Base-by-base conservation (phyloP, 2,797 vertebrate species). In the Lacerta viridis region DNA sequence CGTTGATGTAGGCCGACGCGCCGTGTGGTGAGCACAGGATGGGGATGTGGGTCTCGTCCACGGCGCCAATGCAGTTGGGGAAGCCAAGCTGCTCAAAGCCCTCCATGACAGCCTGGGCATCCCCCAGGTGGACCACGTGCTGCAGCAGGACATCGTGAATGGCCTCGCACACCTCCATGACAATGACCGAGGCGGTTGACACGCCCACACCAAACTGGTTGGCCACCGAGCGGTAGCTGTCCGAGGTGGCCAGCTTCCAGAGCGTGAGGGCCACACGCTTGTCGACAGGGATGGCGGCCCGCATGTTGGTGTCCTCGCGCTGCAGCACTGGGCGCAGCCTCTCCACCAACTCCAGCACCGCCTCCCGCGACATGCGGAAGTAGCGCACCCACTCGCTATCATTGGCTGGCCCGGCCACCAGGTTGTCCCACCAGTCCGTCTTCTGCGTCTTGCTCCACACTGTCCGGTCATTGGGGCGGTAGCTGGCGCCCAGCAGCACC, bases 281-380 rank as follows among this genome's bases (percentile, higher is more conserved):
- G 66, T 87, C 85, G 66, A 87, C 85, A 1, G 85, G 85, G 85
- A 87, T 87, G 33, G 85, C 85, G 0, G 85, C 77, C 0, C 85
- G 85, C 85, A 87, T 87, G 85, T 87, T 87, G 66, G 85, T 87
- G 68, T 87, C 85, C 59, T 87, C 85, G 0, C 85, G 85, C 77
- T 80, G 85, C 77, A 87, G 85, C 77, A 87, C 85, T 0, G 85
- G 85, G 33, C 85, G 85, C 77, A 87, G 46, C 85, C 29, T 41
- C 77, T 87, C 85, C 0, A 59, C 85, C 78, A 87, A 68, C 7
- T 87, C 85, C 66, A 87, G 77, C 66, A 87, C 85, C 1, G 85
- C 85, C 29, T 41, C 85, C 33, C 85, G 85, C 25, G 85, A 87
- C 85, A 87, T 87, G 20, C 85, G 85, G 85, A 87, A 87, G 7